Conservation (phyloP, 35 echinoderm and acorn worm genomes). For the Anneissia japonica region DNA sequence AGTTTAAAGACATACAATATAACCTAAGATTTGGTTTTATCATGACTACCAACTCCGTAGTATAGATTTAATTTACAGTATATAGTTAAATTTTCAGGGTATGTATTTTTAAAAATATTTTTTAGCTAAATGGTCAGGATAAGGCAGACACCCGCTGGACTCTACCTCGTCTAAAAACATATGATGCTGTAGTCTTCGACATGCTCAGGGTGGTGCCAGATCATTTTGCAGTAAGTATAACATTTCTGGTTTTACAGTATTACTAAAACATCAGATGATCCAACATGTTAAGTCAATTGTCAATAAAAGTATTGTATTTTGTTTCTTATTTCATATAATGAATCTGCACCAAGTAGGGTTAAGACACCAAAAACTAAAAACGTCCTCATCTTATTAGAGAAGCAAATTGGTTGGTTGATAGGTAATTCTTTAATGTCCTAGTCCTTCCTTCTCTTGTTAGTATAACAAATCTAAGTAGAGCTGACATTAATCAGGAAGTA, state of each 20-base stretch:
- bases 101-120: no score
- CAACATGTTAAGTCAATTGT: no score
- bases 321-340: neutral
- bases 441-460: neutral
- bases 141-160: slow-evolving; percentile 74
- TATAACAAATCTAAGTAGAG: neutral
- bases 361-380: neutral
- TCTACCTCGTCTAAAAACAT: slow-evolving; percentile 85
- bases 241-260: no score
- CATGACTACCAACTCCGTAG: no score
- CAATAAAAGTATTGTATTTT: neutral
- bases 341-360: no score
- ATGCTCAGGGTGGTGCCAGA: slow-evolving; percentile 92
- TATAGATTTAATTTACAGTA: no score
- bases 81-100: no score
- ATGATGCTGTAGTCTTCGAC: slow-evolving; percentile 92
- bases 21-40: no score
- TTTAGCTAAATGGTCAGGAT: slow-evolving; percentile 1
- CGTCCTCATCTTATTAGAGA: neutral
- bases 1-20: no score
- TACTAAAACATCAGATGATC: no score
- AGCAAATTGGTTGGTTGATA: neutral
- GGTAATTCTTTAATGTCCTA: neutral
- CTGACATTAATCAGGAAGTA: neutral
- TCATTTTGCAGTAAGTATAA: slow-evolving; percentile 95